Evolutionary conservation across 2,888 invertebrate genomes (phyloP), one percentile per base, ranked within the genome.

Genomic region (Orgyia antiqua): DNA sequence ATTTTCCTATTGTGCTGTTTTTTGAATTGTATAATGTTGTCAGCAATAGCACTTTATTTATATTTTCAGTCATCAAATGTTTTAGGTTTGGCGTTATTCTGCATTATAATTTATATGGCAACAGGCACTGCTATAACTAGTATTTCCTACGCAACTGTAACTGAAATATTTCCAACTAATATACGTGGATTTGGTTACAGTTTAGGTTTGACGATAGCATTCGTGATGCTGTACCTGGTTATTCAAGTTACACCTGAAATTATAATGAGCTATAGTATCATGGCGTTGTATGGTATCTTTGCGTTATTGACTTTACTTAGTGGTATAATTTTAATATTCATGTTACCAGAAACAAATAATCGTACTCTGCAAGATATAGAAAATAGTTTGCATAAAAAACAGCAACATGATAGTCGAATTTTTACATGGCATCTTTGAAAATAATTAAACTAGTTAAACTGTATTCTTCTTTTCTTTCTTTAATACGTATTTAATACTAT

Each of bases 351-450:
- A 26, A 75, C 74, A 0, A 58, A 60, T 43, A 88, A 50, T 89
- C 94, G 65, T 91, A 95, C 78, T 89, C 93, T 61, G 74, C 89
- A 62, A 89, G 92, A 29, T 80, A 93, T 49, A 88, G 92, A 63
- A 90, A 54, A 73, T 42, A 46, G 39, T 25, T 51, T 67, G 39
- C 66, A 56, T 27, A 15, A 15, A 4, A 15, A 6, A 15, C n/a
- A n/a, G n/a, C n/a, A n/a, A n/a, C n/a, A n/a, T n/a, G n/a, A n/a
- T n/a, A n/a, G n/a, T n/a, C n/a, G n/a, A n/a, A n/a, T n/a, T n/a
- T n/a, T n/a, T n/a, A n/a, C n/a, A n/a, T n/a, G n/a, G n/a, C n/a
- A n/a, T n/a, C n/a, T n/a, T n/a, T n/a, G n/a, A n/a, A n/a, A n/a
- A n/a, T n/a, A n/a, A n/a, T n/a, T n/a, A n/a, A n/a, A n/a, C n/a